Evolutionary conservation across 2,888 invertebrate species (phyloP).

Genomic region (Melipona beecheii): DNA sequence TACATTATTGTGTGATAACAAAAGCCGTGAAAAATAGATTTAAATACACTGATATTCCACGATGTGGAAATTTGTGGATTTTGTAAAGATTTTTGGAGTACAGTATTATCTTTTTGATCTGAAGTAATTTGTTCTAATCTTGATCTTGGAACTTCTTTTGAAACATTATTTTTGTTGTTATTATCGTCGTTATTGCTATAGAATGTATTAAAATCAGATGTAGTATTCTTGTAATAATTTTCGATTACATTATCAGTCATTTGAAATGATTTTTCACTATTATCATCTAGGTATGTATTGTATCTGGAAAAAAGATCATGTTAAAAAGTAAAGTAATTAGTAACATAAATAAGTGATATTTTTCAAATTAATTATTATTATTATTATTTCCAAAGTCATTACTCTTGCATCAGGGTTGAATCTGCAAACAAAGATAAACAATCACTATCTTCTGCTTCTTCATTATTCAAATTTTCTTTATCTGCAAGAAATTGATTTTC

Average conservation of each 20-base stretch:
- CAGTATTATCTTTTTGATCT: not conserved
- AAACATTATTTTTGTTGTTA: not conserved
- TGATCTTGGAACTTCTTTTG: no score
- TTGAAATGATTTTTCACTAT: not conserved
- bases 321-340: not conserved
- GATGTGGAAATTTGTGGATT: not conserved
- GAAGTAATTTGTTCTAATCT: not conserved
- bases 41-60: not conserved
- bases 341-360: not conserved
- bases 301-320: constrained; percentile 15
- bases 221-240: constrained; percentile 22
- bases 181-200: constrained; percentile 1
- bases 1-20: not conserved
- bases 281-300: not conserved
- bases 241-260: constrained; percentile 33
- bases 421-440: constrained; percentile 68
- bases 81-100: not conserved
- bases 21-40: not conserved
- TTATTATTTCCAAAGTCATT: constrained; percentile 30
- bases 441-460: constrained; percentile 43
- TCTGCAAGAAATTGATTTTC: not conserved
- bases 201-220: constrained; percentile 39
- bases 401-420: constrained; percentile 47
- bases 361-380: not conserved
- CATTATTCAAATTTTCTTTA: not conserved